Conservation (phyloP, 2,113 vertebrate genomes). For the Heterochromis multidens region DNA sequence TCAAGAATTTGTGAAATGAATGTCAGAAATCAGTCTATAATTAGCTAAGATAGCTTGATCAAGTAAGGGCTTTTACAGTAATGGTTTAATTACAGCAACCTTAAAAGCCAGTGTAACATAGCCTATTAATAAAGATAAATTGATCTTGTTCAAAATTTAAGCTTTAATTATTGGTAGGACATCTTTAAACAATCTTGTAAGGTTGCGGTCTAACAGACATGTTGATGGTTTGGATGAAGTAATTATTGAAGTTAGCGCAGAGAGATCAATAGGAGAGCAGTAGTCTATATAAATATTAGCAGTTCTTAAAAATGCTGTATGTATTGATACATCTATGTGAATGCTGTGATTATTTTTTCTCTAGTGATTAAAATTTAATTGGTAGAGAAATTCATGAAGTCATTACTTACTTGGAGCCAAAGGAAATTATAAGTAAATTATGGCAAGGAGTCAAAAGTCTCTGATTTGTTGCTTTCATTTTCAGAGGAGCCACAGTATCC, state of each 20-base stretch:
- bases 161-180: neutral
- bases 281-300: too few species aligned
- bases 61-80: neutral
- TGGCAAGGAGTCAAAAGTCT: neutral
- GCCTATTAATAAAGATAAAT: neutral
- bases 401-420: neutral
- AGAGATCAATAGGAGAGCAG: neutral
- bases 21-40: neutral
- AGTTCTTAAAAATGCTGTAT: neutral
- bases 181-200: neutral
- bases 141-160: neutral
- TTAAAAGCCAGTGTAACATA: neutral
- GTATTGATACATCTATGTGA: neutral
- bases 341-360: neutral
- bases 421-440: neutral
- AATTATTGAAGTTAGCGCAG: neutral
- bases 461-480: neutral
- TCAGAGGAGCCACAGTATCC: neutral
- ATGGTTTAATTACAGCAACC: neutral
- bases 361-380: neutral
- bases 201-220: neutral
- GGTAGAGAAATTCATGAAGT: neutral
- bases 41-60: neutral
- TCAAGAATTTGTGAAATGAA: too few species aligned
- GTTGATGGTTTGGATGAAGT: neutral